Evolutionary conservation across 2,888 invertebrate species (phyloP).

Genomic region (Frankliniella fusca): DNA sequence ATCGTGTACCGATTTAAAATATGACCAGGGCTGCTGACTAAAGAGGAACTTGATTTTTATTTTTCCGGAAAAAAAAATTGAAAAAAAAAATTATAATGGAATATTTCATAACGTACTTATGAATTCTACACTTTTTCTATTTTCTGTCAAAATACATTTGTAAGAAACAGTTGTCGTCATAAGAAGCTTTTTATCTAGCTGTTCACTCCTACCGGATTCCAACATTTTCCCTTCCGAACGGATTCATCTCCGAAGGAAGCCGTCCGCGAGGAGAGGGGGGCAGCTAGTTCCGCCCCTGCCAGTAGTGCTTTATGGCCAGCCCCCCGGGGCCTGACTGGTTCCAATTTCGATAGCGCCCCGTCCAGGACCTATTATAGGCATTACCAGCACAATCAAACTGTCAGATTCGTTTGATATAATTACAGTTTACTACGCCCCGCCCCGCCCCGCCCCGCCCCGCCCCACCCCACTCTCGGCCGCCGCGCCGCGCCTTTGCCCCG

Average conservation of each 20-base stretch:
- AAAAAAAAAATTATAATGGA: neutral
- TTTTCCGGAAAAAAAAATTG: neutral
- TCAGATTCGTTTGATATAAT: constrained; percentile 25
- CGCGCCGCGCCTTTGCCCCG: neutral
- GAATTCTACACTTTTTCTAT: too few species aligned
- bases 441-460: neutral
- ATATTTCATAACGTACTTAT: neutral
- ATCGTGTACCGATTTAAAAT: neutral
- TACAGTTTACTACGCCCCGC: constrained; percentile 17
- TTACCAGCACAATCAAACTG: constrained; percentile 26
- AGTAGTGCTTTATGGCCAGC: neutral
- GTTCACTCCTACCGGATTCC: too few species aligned
- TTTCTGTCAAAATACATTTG: too few species aligned
- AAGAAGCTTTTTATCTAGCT: too few species aligned
- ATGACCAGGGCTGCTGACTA: neutral
- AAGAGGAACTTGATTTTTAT: too few species aligned
- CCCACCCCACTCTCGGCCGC: neutral
- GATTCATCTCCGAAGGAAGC: too few species aligned
- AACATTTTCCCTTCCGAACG: too few species aligned
- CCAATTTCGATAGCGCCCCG: constrained; percentile 12
- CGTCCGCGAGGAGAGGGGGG: too few species aligned
- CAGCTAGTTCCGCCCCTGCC: neutral
- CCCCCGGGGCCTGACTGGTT: neutral
- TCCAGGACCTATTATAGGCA: constrained; percentile 8
- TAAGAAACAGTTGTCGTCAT: too few species aligned